Conservation (phyloP, 2,797 vertebrate species). For the Jordanella pulchra region DNA sequence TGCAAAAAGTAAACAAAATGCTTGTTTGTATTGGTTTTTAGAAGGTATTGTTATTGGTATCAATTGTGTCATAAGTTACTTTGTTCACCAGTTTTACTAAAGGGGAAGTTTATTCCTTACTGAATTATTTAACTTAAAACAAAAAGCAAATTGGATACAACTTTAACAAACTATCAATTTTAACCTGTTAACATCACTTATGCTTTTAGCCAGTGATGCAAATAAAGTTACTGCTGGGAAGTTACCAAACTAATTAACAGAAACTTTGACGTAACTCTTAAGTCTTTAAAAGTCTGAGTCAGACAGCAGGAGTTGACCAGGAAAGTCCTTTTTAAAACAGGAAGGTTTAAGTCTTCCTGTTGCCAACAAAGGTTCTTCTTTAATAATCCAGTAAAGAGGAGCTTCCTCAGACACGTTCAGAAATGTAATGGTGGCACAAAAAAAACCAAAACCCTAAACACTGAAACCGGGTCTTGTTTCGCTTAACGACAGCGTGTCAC, state of each 20-base stretch:
- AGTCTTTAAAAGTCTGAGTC: not conserved
- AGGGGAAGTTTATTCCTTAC: not conserved
- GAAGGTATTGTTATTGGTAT: not conserved
- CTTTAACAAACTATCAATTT: not conserved
- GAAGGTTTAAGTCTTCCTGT: not conserved
- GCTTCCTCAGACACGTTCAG: not conserved
- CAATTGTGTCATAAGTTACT: not conserved
- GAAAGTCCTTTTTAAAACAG: not conserved
- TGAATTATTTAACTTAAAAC: not conserved
- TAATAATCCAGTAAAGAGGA: not conserved
- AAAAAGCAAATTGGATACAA: not conserved
- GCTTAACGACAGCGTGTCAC: conserved; percentile 44
- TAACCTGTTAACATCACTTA: not conserved
- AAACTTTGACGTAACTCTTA: not conserved
- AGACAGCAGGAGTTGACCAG: not conserved
- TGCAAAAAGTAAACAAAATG: not conserved
- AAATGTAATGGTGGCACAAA: not conserved
- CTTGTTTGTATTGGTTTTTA: not conserved
- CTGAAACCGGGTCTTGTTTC: conserved; percentile 50
- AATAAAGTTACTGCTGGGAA: not conserved
- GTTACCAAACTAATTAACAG: not conserved
- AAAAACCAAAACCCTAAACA: not conserved
- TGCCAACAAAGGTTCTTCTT: not conserved
- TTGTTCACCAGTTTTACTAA: too few species aligned
- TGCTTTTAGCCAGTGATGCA: not conserved